A percentile compares a stretch with the other conserved stretches of the same genome.
These are phyloP conservation scores for Labia minor DNA, from an alignment of 2,888 invertebrate species.

Conservation along the genomic window DNA sequence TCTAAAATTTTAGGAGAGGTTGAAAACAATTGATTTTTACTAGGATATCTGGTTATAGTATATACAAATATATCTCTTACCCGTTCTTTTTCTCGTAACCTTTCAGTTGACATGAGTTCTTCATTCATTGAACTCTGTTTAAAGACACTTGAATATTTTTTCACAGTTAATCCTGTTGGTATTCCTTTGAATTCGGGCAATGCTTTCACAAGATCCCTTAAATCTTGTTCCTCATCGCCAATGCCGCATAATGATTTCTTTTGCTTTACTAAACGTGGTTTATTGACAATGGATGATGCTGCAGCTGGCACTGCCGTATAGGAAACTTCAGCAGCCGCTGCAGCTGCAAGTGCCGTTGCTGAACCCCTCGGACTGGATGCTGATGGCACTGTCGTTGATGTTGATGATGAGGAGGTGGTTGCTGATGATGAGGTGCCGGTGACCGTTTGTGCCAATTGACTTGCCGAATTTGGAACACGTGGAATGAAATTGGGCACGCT, in stretches of 20 bases:
- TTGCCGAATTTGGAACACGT: slow-evolving; percentile 26
- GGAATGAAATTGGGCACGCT: slow-evolving; percentile 58
- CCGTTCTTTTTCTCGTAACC: slow-evolving; percentile 69
- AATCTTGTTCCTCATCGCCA: slow-evolving; percentile 40
- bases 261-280: slow-evolving; percentile 72
- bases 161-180: slow-evolving; percentile 20
- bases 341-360: slow-evolving; percentile 19
- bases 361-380: slow-evolving; percentile 15
- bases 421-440: slow-evolving; percentile 21
- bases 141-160: slow-evolving; percentile 46
- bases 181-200: slow-evolving; percentile 52
- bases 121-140: slow-evolving; percentile 84
- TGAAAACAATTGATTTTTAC: too few relatives aligned
- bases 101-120: slow-evolving; percentile 77
- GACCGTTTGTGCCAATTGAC: slow-evolving; percentile 14
- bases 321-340: slow-evolving; percentile 17
- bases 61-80: too few relatives aligned
- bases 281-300: slow-evolving; percentile 13
- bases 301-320: slow-evolving; percentile 8
- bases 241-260: slow-evolving; percentile 75
- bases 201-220: slow-evolving; percentile 52
- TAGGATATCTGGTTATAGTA: too few relatives aligned
- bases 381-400: neutral
- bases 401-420: slow-evolving; percentile 16
- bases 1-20: too few relatives aligned